A percentile compares a stretch with the other conserved stretches of the same genome.
phyloP scores from a whole-genome alignment of 1,140 invertebrate genomes.

The Prorops nasuta region DNA sequence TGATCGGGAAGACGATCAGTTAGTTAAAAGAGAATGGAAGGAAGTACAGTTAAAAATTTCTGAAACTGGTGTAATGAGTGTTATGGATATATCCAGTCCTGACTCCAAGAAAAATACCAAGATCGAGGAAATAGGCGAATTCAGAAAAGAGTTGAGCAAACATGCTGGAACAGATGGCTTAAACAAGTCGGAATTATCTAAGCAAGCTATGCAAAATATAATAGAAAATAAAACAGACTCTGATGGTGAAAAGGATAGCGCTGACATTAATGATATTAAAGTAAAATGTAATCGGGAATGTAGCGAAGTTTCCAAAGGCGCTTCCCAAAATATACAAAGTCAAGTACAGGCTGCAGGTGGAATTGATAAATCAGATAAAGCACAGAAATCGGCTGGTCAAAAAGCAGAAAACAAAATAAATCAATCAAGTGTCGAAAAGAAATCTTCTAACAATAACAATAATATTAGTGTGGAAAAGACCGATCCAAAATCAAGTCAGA shows the following conservation, averaged over 20 bases:
- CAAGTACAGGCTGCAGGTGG: conserved; percentile 5
- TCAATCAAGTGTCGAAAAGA: background rate
- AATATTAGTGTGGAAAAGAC: conserved; percentile 26
- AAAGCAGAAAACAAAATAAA: background rate
- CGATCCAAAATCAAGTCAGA: conserved; percentile 28
- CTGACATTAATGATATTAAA: conserved; percentile 19
- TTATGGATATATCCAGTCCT: conserved; percentile 56
- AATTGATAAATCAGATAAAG: background rate
- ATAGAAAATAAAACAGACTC: background rate
- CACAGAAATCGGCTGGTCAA: background rate
- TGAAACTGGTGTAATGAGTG: conserved; percentile 69
- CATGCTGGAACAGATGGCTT: conserved; percentile 1
- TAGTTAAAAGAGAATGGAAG: conserved; percentile 59
- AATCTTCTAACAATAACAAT: conserved; percentile 32
- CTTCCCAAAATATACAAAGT: background rate
- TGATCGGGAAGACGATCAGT: conserved; percentile 35
- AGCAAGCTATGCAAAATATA: conserved; percentile 18
- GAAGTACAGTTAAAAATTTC: conserved; percentile 71
- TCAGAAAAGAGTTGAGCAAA: background rate
- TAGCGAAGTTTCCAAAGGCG: conserved; percentile 4
- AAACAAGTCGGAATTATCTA: background rate
- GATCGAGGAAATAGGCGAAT: conserved; percentile 31
- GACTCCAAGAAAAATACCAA: conserved; percentile 41
- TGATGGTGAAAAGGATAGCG: conserved; percentile 5
- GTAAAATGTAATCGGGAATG: background rate